Evolutionary conservation across 2,888 invertebrate genomes (phyloP).

Genomic region (Augiades crinisus): DNA sequence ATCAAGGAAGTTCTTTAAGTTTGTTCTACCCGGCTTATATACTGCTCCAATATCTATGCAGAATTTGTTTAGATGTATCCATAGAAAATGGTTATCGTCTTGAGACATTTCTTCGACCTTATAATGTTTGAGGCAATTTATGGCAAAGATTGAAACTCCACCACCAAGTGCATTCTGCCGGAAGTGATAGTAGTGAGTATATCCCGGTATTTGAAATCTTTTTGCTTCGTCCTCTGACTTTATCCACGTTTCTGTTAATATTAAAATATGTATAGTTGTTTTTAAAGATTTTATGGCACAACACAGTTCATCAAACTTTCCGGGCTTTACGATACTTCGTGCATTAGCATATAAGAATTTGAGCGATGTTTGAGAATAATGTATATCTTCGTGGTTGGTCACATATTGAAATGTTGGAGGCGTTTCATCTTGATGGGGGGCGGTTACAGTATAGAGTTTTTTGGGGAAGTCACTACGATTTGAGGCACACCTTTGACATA

Average conservation of each 20-base stretch:
- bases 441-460: background rate
- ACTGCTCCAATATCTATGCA: constrained; percentile 21
- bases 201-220: constrained; percentile 5
- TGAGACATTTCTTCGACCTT: background rate
- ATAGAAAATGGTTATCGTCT: constrained; percentile 17
- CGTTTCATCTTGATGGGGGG: background rate
- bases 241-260: constrained; percentile 20
- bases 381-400: background rate
- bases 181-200: constrained; percentile 10
- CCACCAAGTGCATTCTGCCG: background rate
- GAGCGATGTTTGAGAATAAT: background rate
- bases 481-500: background rate
- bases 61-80: constrained; percentile 17
- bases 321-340: constrained; percentile 14
- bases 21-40: constrained; percentile 22
- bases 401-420: background rate
- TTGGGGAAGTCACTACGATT: background rate
- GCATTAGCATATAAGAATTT: constrained; percentile 13
- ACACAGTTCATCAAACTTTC: constrained; percentile 16
- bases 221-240: constrained; percentile 10
- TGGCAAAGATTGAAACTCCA: constrained; percentile 20
- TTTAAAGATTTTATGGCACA: constrained; percentile 8
- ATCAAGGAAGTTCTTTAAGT: constrained; percentile 11
- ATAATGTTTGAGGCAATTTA: constrained; percentile 6
- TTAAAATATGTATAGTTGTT: background rate